Conservation (phyloP, 2,797 vertebrate genomes). For the Glossophaga mutica region DNA sequence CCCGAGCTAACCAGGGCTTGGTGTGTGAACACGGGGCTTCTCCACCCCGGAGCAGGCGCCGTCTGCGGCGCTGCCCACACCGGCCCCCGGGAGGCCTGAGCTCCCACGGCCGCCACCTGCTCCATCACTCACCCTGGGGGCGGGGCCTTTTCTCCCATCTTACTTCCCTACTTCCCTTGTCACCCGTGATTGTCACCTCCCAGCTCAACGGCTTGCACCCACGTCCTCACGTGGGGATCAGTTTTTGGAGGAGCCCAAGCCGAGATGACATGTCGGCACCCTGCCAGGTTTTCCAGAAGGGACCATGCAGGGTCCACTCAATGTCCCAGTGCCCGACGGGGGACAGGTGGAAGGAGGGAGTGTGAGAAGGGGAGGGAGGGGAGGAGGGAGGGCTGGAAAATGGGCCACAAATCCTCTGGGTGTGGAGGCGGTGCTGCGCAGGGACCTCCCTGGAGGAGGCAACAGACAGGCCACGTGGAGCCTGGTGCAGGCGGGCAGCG, state of each 20-base stretch:
- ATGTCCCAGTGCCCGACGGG: fast-evolving
- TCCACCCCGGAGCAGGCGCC: fast-evolving
- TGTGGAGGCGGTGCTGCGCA: neutral
- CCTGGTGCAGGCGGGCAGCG: neutral
- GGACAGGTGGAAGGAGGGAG: neutral
- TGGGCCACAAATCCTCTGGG: neutral
- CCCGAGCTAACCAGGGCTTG: neutral
- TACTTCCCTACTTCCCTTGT: neutral
- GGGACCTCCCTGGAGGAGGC: neutral
- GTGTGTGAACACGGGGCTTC: neutral
- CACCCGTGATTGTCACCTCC: neutral
- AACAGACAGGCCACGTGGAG: neutral
- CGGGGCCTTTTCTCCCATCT: neutral
- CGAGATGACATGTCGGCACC: fast-evolving
- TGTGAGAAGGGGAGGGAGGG: fast-evolving
- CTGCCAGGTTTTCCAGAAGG: neutral
- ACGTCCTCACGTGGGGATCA: neutral
- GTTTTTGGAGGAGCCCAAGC: neutral
- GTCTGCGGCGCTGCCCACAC: neutral
- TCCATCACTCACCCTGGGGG: neutral
- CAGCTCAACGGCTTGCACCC: neutral
- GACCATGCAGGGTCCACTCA: fast-evolving
- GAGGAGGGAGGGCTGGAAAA: neutral
- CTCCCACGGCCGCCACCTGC: neutral
- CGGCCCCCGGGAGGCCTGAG: neutral